Evolutionary conservation across 2,797 vertebrate genomes (phyloP), one percentile per base, ranked within the genome.

Genomic region (Propithecus perrieri): DNA sequence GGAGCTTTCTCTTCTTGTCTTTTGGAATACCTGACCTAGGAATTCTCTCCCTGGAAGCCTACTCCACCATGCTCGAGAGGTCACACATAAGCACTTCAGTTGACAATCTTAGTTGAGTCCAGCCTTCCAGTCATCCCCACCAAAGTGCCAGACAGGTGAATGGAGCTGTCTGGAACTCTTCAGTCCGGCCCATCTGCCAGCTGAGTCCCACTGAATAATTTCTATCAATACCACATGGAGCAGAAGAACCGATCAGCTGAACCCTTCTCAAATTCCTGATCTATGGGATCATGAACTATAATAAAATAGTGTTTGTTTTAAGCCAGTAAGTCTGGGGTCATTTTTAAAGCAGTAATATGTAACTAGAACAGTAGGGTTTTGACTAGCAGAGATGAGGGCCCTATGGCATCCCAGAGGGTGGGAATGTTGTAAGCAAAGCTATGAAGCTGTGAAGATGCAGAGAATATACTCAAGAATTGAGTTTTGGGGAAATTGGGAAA

Each of bases 21-120:
- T 91, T 72, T 74, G 57, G 72, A 93, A 48, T 2, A 74, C 17
- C 15, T 81, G 24, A 55, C 26, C 48, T 95, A 74, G 11, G 72
- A 91, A 59, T n/a, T n/a, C 17, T 84, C 53, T 63, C 33, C 71
- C 71, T 94, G 46, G 53, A 20, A 67, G 20, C 43, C 33, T 48
- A 69, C 85, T 69, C 18, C 18, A 33, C 26, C 55, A 81, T 4
- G 7, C 38, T 67, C 24, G 79, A 88, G 20, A 57, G 67, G 6
- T 24, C 79, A 41, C 28, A 28, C 7, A 20, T n/a, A 43, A 28
- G 35, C 3, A 50, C 35, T 61, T 83, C 22, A 63, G 4, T 3
- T 65, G 35, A 35, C 46, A 69, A n/a, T 30, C 46, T 59, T 13
- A 65, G 28, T n/a, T 79, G 79, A 53, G 26, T 50, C 24, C 17